phyloP scores from a whole-genome alignment of 2,113 vertebrate genomes.

The Lophotis ruficrista region DNA sequence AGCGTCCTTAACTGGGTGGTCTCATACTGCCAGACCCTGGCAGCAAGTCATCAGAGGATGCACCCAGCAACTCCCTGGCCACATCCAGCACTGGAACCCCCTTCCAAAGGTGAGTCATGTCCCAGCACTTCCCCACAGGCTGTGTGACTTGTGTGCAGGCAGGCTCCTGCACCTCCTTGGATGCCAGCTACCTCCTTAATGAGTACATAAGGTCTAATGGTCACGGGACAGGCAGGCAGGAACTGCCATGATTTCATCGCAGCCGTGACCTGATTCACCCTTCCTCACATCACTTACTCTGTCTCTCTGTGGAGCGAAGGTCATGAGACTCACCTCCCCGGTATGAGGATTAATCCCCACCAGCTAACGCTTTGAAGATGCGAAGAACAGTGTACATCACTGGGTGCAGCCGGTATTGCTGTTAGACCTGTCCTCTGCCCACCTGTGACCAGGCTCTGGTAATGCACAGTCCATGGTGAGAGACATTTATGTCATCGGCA shows the following conservation, averaged over 20 bases:
- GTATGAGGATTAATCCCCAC: constrained; percentile 9
- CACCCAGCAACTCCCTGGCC: accelerated
- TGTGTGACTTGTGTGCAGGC: neutral
- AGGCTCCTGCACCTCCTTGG: neutral
- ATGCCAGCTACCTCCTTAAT: constrained; percentile 4
- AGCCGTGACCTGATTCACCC: constrained; percentile 30
- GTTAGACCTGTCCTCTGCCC: neutral
- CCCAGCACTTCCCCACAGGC: neutral
- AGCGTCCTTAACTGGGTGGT: neutral
- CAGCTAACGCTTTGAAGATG: neutral
- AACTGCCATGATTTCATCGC: neutral
- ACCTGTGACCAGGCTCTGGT: neutral
- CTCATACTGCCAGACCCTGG: neutral
- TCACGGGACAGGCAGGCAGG: constrained; percentile 1
- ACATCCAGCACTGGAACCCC: neutral
- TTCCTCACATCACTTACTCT: neutral
- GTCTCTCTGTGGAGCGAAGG: neutral
- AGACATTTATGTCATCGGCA: neutral
- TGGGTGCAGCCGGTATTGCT: neutral
- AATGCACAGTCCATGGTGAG: neutral
- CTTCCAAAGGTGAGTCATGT: neutral
- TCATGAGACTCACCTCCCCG: neutral
- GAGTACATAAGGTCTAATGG: constrained; percentile 9
- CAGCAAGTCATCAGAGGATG: neutral
- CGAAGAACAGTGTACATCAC: neutral